These are phyloP conservation scores for Suncus etruscus DNA, from an alignment of 2,113 vertebrate genomes.

Conservation along the genomic window DNA sequence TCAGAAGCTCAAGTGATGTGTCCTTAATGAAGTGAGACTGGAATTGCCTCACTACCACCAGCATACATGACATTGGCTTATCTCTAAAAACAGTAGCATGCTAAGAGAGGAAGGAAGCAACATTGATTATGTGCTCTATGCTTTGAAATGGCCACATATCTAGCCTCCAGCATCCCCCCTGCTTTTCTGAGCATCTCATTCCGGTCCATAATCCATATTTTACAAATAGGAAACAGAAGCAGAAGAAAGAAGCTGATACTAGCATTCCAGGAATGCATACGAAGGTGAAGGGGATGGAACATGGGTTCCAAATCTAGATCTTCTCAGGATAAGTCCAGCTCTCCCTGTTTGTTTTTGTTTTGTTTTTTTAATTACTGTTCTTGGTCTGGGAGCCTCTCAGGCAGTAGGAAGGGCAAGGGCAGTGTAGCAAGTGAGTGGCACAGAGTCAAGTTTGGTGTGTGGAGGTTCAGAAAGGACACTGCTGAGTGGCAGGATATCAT, in stretches of 20 bases:
- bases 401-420: background rate
- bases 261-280: background rate
- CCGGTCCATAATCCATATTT: background rate
- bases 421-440: background rate
- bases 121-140: background rate
- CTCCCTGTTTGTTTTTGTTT: background rate
- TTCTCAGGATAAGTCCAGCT: conserved; percentile 15
- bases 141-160: background rate
- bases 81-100: background rate
- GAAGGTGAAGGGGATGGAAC: background rate
- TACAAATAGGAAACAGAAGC: conserved; percentile 5
- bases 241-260: background rate
- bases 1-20: background rate
- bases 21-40: conserved; percentile 40
- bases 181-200: background rate
- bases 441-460: background rate
- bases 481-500: background rate
- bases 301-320: background rate
- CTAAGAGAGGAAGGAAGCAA: background rate
- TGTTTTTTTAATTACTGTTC: background rate
- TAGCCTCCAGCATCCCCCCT: background rate
- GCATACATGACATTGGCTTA: background rate
- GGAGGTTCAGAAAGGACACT: background rate
- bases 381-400: background rate
- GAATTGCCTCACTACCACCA: background rate